Percentiles rank a stretch among this genome's conserved stretches.
These are phyloP conservation scores for Sipha maydis DNA, from an alignment of 2,888 invertebrate species.

Conservation along the genomic window DNA sequence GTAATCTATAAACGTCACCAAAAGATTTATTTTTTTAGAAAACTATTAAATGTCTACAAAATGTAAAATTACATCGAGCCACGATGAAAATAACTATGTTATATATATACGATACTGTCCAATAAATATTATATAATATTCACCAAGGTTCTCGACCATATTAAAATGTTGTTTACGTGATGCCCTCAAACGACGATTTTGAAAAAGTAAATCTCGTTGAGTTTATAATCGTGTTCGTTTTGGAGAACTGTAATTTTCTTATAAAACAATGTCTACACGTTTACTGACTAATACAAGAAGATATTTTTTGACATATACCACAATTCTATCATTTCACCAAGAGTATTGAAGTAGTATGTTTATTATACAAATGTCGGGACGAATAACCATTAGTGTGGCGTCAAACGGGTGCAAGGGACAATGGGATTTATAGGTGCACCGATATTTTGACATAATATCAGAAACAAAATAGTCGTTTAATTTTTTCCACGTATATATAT, in stretches of 20 bases:
- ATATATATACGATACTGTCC: no score
- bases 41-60: no score
- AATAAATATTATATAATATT: no score
- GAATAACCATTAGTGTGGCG: conserved; percentile 58
- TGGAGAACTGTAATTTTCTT: background rate
- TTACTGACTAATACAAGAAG: background rate
- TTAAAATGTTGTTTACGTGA: background rate
- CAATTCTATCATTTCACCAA: conserved; percentile 15
- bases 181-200: background rate
- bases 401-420: conserved; percentile 51
- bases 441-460: conserved; percentile 54
- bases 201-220: background rate
- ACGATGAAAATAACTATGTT: no score
- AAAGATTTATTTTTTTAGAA: no score
- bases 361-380: conserved; percentile 15
- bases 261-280: background rate
- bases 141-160: background rate
- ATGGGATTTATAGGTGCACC: conserved; percentile 21
- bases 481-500: conserved; percentile 5
- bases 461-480: conserved; percentile 51
- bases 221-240: background rate
- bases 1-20: no score
- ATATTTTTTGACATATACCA: conserved; percentile 28
- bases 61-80: no score
- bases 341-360: background rate